phyloP scores from a whole-genome alignment of 2,797 vertebrate genomes.

The Amazona finschi region DNA sequence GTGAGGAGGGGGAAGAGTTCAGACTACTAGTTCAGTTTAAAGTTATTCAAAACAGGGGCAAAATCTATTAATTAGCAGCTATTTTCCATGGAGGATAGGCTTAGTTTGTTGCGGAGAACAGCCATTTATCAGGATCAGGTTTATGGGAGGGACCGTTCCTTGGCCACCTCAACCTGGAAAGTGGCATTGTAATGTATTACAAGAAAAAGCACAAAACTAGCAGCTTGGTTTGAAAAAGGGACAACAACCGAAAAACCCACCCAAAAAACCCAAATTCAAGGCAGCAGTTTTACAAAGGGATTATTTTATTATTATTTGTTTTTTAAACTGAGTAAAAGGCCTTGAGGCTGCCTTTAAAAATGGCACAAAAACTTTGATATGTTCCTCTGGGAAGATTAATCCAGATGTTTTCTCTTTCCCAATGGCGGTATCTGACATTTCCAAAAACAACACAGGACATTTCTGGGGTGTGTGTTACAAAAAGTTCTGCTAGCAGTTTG shows the following conservation, averaged over 20 bases:
- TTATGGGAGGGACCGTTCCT: neutral
- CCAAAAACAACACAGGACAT: neutral
- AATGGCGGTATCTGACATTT: neutral
- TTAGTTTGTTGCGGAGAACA: neutral
- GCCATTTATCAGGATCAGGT: neutral
- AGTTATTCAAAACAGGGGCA: neutral
- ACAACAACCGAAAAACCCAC: neutral
- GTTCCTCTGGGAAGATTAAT: neutral
- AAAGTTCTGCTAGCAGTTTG: neutral
- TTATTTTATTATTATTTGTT: neutral
- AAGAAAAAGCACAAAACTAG: neutral
- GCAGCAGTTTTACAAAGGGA: neutral
- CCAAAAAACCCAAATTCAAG: neutral
- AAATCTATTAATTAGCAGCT: neutral
- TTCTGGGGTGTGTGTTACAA: neutral
- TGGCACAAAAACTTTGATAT: neutral
- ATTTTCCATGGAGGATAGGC: neutral
- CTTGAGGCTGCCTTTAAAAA: neutral
- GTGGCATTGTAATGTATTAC: neutral
- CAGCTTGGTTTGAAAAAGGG: neutral
- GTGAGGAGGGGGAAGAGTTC: neutral
- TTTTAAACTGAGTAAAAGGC: neutral
- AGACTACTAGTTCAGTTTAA: neutral
- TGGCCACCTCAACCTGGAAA: constrained; percentile 4
- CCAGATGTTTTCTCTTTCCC: constrained; percentile 12